These are phyloP conservation scores for Drosophila mimica DNA, from an alignment of 2,888 invertebrate genomes.

Conservation along the genomic window DNA sequence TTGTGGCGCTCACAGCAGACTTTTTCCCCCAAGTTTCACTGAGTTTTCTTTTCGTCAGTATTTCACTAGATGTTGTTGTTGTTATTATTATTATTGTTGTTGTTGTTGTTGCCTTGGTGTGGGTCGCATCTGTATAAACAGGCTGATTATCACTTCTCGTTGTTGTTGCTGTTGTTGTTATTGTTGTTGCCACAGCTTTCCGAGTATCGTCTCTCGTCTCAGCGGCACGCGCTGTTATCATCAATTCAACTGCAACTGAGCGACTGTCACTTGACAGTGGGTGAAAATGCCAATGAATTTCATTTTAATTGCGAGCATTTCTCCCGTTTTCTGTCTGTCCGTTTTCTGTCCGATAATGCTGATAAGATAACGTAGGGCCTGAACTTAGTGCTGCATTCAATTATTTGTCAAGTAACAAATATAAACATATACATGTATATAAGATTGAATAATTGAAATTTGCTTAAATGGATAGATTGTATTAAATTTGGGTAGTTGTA, in stretches of 20 bases:
- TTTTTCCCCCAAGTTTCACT: conserved; percentile 79
- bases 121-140: conserved; percentile 67
- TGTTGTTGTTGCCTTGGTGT: conserved; percentile 40
- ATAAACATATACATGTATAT: neutral
- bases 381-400: conserved; percentile 13
- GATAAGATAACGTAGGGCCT: conserved; percentile 38
- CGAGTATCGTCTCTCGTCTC: neutral
- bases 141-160: conserved; percentile 57
- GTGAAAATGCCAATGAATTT: conserved; percentile 74
- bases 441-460: neutral
- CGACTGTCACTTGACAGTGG: conserved; percentile 47
- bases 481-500: neutral
- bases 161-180: conserved; percentile 10
- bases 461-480: neutral
- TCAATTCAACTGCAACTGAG: conserved; percentile 19
- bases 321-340: conserved; percentile 1
- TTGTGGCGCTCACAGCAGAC: conserved; percentile 66
- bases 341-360: conserved; percentile 5
- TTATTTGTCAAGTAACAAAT: conserved; percentile 18
- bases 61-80: conserved; percentile 16
- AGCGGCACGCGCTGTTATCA: conserved; percentile 55
- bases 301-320: conserved; percentile 39
- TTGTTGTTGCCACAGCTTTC: neutral
- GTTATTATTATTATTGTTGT: neutral
- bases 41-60: conserved; percentile 66